These are phyloP conservation scores for Gymnobelideus leadbeateri DNA, from an alignment of 2,113 vertebrate genomes.

Conservation along the genomic window DNA sequence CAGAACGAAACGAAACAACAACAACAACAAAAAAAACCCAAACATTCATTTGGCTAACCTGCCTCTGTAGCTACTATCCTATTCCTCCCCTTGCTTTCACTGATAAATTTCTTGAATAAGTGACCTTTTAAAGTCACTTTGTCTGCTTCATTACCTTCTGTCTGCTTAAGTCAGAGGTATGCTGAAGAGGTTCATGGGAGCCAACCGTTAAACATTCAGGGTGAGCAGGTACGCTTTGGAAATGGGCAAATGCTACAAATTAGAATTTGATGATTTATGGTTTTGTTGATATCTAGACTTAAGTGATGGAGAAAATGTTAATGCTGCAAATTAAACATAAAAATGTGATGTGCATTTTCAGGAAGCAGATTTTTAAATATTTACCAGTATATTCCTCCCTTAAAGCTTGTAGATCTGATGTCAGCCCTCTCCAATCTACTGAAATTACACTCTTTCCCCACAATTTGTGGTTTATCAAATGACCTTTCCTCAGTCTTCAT, in stretches of 20 bases:
- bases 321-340: neutral
- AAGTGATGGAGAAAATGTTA: neutral
- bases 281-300: neutral
- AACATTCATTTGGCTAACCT: neutral
- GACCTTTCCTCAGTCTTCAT: neutral
- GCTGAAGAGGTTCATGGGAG: neutral
- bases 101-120: neutral
- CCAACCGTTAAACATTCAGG: neutral
- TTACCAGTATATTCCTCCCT: neutral
- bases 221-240: neutral
- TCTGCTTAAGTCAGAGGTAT: neutral
- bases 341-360: neutral
- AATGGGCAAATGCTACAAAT: neutral
- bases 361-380: neutral
- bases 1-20: conserved; percentile 8
- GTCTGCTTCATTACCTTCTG: neutral
- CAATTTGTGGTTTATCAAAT: neutral
- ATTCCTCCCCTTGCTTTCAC: neutral
- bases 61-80: neutral
- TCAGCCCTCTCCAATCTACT: neutral
- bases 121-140: neutral
- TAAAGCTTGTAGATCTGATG: neutral
- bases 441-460: neutral
- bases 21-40: neutral
- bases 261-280: neutral